Conservation (phyloP, 23 tunicate species). For the Styela plicata region DNA sequence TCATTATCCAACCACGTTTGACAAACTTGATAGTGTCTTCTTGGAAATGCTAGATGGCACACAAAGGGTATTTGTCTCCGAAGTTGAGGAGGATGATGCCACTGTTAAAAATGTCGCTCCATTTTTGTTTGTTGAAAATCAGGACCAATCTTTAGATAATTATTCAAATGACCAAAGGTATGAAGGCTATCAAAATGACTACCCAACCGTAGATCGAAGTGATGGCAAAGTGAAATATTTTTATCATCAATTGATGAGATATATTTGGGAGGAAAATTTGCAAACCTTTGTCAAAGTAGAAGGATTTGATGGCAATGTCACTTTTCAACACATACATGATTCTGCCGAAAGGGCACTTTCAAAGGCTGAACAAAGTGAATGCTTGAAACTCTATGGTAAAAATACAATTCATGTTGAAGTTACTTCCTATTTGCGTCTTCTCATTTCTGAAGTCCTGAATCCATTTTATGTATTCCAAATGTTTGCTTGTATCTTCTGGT, state of each 20-base stretch:
- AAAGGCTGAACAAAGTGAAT: neutral
- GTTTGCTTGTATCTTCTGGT: slow-evolving; percentile 72
- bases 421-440: slow-evolving; percentile 47
- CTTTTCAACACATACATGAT: slow-evolving; percentile 10
- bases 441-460: slow-evolving; percentile 68
- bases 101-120: slow-evolving; percentile 6
- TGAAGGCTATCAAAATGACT: neutral
- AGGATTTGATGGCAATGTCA: slow-evolving; percentile 41
- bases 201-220: neutral
- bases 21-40: slow-evolving; percentile 21
- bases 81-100: slow-evolving; percentile 13
- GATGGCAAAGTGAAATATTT: slow-evolving; percentile 18
- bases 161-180: neutral
- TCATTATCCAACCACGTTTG: slow-evolving; percentile 27
- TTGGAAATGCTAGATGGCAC: slow-evolving; percentile 31
- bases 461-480: slow-evolving; percentile 90
- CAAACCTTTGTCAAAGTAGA: slow-evolving; percentile 65
- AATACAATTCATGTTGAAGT: slow-evolving; percentile 72
- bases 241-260: slow-evolving; percentile 47
- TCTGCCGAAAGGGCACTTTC: slow-evolving; percentile 2
- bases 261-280: slow-evolving; percentile 38
- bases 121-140: neutral
- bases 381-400: slow-evolving; percentile 28
- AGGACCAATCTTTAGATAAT: neutral
- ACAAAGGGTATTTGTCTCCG: slow-evolving; percentile 31